These are phyloP conservation scores for Pseudorectes ferrugineus DNA, from an alignment of 2,113 vertebrate species.

Conservation along the genomic window DNA sequence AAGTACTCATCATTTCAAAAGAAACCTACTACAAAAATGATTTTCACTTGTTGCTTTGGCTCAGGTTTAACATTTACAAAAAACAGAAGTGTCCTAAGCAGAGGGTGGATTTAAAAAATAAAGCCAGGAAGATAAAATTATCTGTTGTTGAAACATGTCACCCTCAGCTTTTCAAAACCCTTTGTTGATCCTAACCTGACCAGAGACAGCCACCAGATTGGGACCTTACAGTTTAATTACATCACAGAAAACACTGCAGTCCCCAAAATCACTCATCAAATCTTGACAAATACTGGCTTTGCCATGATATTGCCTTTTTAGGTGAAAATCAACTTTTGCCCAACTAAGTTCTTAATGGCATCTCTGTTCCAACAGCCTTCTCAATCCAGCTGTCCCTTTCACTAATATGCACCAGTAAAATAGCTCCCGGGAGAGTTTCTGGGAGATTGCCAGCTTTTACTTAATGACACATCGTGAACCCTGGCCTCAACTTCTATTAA, in stretches of 20 bases:
- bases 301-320: not conserved
- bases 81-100: not conserved
- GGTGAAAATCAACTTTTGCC: not conserved
- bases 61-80: not conserved
- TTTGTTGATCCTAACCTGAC: not conserved
- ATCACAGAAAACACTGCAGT: not conserved
- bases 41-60: slow-evolving; percentile 20
- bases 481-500: slow-evolving; percentile 41
- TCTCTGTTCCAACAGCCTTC: not conserved
- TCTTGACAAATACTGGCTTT: not conserved
- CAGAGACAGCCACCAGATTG: not conserved
- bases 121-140: not conserved
- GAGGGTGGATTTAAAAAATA: not conserved
- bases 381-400: slow-evolving; percentile 5
- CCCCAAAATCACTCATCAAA: not conserved
- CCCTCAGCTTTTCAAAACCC: not conserved
- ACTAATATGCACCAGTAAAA: not conserved
- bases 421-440: not conserved
- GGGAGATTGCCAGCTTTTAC: slow-evolving; percentile 26
- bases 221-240: not conserved
- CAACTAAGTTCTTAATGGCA: not conserved
- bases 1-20: slow-evolving; percentile 2
- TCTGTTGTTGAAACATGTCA: not conserved
- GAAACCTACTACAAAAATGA: not conserved
- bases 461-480: slow-evolving; percentile 30